phyloP scores from a whole-genome alignment of 1,140 invertebrate genomes.

The Atta colombica region DNA sequence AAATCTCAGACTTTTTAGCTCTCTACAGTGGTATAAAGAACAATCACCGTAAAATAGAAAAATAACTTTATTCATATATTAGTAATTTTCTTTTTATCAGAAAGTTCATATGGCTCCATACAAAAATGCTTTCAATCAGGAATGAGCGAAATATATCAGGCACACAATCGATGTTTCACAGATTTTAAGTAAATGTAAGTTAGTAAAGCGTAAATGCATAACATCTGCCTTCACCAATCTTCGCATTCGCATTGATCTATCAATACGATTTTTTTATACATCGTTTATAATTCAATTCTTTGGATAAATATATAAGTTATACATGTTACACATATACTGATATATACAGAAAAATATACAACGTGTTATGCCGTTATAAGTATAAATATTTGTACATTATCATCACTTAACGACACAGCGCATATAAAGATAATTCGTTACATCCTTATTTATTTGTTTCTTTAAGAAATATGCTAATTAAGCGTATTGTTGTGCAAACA shows the following conservation, averaged over 20 bases:
- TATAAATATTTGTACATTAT: constrained; percentile 56
- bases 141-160: constrained; percentile 68
- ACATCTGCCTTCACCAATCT: constrained; percentile 27
- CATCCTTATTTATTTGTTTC: neutral
- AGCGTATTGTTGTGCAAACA: neutral
- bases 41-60: constrained; percentile 63
- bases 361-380: constrained; percentile 11
- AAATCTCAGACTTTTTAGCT: neutral
- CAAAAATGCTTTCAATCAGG: constrained; percentile 73
- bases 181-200: constrained; percentile 40
- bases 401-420: neutral
- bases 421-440: neutral
- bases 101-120: constrained; percentile 51
- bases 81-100: constrained; percentile 35
- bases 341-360: constrained; percentile 36
- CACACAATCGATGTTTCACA: constrained; percentile 34
- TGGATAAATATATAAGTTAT: constrained; percentile 21
- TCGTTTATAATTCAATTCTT: neutral
- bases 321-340: constrained; percentile 32
- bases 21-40: neutral
- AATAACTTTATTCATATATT: constrained; percentile 66
- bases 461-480: neutral
- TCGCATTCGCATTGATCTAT: neutral
- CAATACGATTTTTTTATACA: constrained; percentile 18
- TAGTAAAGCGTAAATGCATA: constrained; percentile 14